Base-by-base conservation (phyloP, 2,888 invertebrate species). In the Sesamia inferens region DNA sequence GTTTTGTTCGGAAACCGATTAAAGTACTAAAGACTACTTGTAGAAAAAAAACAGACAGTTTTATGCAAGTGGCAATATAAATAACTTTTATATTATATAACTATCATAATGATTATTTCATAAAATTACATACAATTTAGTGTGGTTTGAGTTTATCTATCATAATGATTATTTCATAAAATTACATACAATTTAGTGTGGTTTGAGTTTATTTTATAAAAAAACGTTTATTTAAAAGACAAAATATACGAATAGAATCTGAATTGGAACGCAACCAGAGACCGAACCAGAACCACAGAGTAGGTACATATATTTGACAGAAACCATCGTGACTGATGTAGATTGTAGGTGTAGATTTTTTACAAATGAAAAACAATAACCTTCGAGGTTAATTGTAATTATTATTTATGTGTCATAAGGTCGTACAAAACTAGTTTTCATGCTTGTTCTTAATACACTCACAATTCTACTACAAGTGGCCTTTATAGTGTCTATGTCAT, bases 401-500 rank as follows among this genome's bases (percentile, higher is more conserved):
- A 81, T 86, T 77, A 85, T 81, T 87, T 76, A 88, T 84, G 85
- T 67, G 64, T 42, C n/a, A 42, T 76, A 79, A 83, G 84, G 83
- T 81, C 71, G 84, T 75, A 69, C 57, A 58, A 65, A 87, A 85
- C 78, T 77, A 82, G 83, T 84, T 88, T 93, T 87, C 91, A 96
- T 96, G 96, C 93, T 96, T 84, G 87, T 96, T 86, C 90, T 96
- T 81, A 96, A 96, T 88, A 94, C 96, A 48, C 80, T 96, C 55
- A 84, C 95, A 57, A 92, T 96, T 77, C 87, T 95, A 51, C 47
- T 95, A 58, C 95, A 95, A 90, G 90, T 96, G 47, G 90, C 88
- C 51, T 92, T 95, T 78, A 94, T 95, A 84, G 94, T 95, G 88
- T 94, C 92, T 91, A 92, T 96, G 92, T 93, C 95, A 72, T 87